Evolutionary conservation across 92 coral and sea anemone species (phyloP).

Genomic region (Siderastrea siderea): DNA sequence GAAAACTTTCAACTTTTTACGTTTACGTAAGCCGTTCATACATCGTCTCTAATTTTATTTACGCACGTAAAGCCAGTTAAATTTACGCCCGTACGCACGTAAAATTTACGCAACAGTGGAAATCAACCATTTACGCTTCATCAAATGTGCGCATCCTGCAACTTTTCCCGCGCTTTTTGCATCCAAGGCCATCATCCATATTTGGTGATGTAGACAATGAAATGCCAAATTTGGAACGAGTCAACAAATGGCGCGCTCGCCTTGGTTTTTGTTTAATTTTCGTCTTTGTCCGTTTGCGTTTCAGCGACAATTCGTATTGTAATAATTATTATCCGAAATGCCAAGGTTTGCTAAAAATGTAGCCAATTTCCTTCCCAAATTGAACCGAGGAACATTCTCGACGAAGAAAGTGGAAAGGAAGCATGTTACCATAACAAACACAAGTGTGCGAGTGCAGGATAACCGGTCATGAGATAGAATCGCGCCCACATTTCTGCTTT

Average conservation of each 20-base stretch:
- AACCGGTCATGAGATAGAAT: background rate
- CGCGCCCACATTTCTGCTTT: conserved; percentile 4
- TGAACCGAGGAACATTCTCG: background rate
- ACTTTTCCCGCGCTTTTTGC: conserved; percentile 39
- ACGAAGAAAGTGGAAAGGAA: background rate
- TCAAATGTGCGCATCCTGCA: background rate
- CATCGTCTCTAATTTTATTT: too few species aligned
- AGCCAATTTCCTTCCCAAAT: background rate
- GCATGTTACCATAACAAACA: background rate
- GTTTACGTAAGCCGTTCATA: too few species aligned
- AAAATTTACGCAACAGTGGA: background rate
- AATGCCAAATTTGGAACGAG: conserved; percentile 80
- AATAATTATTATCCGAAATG: conserved; percentile 31
- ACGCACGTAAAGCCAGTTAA: too few species aligned
- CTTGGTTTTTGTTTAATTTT: conserved; percentile 44
- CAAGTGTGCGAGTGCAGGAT: background rate
- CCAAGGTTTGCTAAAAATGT: conserved; percentile 13
- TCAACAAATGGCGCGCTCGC: conserved; percentile 77
- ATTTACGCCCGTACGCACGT: too few species aligned
- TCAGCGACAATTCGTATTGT: background rate
- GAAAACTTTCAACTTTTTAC: too few species aligned
- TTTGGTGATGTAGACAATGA: conserved; percentile 91
- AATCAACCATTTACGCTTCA: background rate
- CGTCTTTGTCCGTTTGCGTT: conserved; percentile 49
- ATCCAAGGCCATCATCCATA: conserved; percentile 53